Percentiles rank a stretch among this genome's conserved stretches.
phyloP scores from a whole-genome alignment of 2,113 vertebrate species.

The Vicugna pacos region DNA sequence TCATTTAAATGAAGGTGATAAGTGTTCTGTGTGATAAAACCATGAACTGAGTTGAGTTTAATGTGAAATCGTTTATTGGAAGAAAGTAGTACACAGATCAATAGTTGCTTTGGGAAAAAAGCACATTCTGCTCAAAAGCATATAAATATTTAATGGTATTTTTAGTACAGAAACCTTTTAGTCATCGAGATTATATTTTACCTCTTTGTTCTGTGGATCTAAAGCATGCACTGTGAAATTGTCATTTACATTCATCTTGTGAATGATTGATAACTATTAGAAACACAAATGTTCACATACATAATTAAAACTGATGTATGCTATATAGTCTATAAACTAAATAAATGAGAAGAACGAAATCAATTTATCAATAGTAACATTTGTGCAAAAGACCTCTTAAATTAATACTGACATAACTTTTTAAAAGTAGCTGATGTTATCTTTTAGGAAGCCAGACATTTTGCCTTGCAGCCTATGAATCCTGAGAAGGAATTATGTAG shows the following conservation, averaged over 20 bases:
- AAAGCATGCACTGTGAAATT: constrained; percentile 55
- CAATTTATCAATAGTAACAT: constrained; percentile 60
- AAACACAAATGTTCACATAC: constrained; percentile 67
- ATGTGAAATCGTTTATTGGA: constrained; percentile 59
- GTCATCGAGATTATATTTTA: constrained; percentile 36
- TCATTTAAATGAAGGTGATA: constrained; percentile 52
- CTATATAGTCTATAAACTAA: constrained; percentile 66
- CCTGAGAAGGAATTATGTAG: constrained; percentile 8
- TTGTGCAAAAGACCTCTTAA: constrained; percentile 65
- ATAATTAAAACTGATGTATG: constrained; percentile 73
- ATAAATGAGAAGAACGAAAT: constrained; percentile 66
- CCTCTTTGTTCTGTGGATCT: constrained; percentile 66
- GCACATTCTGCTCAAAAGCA: constrained; percentile 57
- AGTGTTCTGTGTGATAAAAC: constrained; percentile 58
- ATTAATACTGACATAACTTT: constrained; percentile 72
- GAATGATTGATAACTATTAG: constrained; percentile 57
- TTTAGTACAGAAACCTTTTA: constrained; percentile 40
- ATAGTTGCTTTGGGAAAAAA: constrained; percentile 54
- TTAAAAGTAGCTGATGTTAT: constrained; percentile 47
- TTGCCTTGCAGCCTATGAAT: neutral
- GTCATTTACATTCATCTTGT: constrained; percentile 63
- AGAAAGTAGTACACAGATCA: constrained; percentile 54
- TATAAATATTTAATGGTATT: constrained; percentile 52
- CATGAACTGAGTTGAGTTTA: constrained; percentile 38
- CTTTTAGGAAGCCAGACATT: constrained; percentile 18